Base-by-base conservation (phyloP, 2,113 vertebrate species). In the Malaclemys terrapin region DNA sequence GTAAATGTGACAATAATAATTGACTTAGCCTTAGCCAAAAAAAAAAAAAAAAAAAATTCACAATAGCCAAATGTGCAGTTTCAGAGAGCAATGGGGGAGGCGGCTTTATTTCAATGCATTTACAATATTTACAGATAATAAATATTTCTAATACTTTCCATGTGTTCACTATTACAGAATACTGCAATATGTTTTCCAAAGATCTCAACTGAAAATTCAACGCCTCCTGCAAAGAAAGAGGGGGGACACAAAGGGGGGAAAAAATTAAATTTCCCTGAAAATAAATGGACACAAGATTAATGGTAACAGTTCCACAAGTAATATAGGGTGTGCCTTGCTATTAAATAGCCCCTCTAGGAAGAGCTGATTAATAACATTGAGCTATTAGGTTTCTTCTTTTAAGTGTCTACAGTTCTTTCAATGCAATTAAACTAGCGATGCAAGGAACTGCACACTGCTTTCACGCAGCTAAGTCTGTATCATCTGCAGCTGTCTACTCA, bases 121-220 rank as follows among this genome's bases (percentile, higher is more conserved):
- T 98, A 98, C 98, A 98, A 90, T 98, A 98, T 98, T 98, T 98
- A 98, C 98, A 98, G 97, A 97, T 96, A 98, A 98, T 98, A 98
- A 98, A 98, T 98, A 98, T 96, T 98, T 98, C 88, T 98, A 98
- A 98, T 98, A 98, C 97, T 98, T 98, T 97, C 97, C 97, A 98
- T 98, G 97, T 98, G 98, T 98, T 98, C 97, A 97, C 95, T 98
- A 98, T 98, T 98, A 98, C 98, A 98, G 98, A 98, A 98, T 98
- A 96, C 97, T 98, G 98, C 97, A 98, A 98, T 96, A 89, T 29
- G 98, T 98, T 98, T 97, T 98, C 96, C 96, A 97, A 97, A 98
- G 90, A 85, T 94, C 85, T 98, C 94, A 95, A 91, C 93, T 93
- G 95, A 97, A 97, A 96, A 95, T 59, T 98, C 98, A 98, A 97